A percentile compares a stretch with the other conserved stretches of the same genome.
Evolutionary conservation across 2,113 vertebrate genomes (phyloP).

Genomic region (Macroglossus sobrinus): DNA sequence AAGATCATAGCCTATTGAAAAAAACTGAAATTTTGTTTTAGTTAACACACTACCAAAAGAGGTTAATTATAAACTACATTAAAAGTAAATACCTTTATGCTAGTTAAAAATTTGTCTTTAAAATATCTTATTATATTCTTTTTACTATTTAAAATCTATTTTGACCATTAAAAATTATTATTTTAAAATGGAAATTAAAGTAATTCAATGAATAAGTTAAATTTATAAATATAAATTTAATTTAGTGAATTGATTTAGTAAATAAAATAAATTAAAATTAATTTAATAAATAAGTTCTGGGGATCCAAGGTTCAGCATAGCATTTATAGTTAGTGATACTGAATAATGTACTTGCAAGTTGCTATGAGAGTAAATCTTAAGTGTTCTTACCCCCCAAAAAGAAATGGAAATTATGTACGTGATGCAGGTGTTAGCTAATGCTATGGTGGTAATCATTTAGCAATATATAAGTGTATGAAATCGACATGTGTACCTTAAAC

Average conservation of each 20-base stretch:
- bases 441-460: neutral
- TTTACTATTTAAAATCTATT: constrained; percentile 3
- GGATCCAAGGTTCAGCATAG: neutral
- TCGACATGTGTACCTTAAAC: neutral
- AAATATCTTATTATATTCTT: neutral
- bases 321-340: neutral
- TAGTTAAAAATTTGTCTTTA: neutral
- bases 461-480: neutral
- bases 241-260: neutral
- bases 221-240: neutral
- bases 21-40: neutral
- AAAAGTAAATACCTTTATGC: neutral
- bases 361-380: neutral
- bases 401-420: neutral
- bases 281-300: neutral
- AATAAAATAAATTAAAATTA: neutral
- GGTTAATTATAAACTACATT: neutral
- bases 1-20: neutral
- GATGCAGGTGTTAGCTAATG: neutral
- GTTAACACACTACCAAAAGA: neutral
- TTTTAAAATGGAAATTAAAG: neutral
- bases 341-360: neutral
- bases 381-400: neutral
- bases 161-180: neutral
- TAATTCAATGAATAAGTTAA: neutral